Evolutionary conservation across 2,888 invertebrate species (phyloP).

Genomic region (Megaustenia siamemsis): DNA sequence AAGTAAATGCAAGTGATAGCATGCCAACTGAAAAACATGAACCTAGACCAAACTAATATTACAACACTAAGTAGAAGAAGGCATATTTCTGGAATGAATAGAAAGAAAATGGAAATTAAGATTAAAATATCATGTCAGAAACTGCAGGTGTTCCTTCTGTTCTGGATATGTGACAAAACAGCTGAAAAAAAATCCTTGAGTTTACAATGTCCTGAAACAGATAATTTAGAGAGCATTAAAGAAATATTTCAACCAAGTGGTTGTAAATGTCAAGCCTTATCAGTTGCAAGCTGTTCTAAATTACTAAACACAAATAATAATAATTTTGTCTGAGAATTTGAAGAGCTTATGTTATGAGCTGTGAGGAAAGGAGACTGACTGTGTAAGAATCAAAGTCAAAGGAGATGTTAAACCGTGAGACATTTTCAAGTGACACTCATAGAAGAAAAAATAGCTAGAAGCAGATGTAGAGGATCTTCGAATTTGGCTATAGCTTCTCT

Average conservation of each 20-base stretch:
- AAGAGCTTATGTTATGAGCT: too few relatives aligned
- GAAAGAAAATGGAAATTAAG: neutral
- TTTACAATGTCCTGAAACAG: neutral
- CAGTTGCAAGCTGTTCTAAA: neutral
- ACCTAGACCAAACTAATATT: neutral
- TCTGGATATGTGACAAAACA: neutral
- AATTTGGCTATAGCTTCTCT: neutral
- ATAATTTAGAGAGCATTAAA: neutral
- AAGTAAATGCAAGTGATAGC: neutral
- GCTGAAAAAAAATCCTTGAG: neutral
- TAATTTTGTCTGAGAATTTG: too few relatives aligned
- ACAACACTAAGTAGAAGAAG: neutral
- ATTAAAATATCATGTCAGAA: neutral
- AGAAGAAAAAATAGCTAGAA: slow-evolving; percentile 3
- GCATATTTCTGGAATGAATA: neutral
- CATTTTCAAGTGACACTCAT: neutral
- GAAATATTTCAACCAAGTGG: neutral
- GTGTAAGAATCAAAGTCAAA: neutral
- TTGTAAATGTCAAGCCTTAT: neutral
- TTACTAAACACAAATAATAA: neutral
- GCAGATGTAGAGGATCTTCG: too few relatives aligned
- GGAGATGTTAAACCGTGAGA: neutral
- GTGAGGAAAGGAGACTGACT: neutral
- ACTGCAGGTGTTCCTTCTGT: neutral
- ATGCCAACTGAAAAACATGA: neutral